These are phyloP conservation scores for Parus major DNA, from an alignment of 2,113 vertebrate genomes.

Conservation along the genomic window DNA sequence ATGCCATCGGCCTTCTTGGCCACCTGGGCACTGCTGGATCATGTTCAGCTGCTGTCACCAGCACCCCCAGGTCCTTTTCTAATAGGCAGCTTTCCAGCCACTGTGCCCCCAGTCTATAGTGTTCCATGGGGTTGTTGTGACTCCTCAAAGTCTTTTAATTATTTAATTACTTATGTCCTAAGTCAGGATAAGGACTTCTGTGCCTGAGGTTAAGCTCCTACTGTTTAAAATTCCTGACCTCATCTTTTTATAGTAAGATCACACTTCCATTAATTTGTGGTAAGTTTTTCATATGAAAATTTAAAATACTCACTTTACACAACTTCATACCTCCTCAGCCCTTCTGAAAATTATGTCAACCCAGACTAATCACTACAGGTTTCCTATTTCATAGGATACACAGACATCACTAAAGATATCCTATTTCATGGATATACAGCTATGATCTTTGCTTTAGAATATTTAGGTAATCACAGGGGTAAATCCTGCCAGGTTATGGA, in stretches of 20 bases:
- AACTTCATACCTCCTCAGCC: not conserved
- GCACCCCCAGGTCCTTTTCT: not conserved
- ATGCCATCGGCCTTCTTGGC: not conserved
- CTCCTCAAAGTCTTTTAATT: not conserved
- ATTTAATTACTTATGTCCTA: not conserved
- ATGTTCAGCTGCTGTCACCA: accelerated
- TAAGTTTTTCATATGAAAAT: not conserved
- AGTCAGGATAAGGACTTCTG: not conserved
- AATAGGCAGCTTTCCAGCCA: not conserved
- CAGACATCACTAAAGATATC: not conserved
- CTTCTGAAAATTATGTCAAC: not conserved
- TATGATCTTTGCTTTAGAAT: not conserved
- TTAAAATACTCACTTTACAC: not conserved
- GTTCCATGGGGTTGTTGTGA: not conserved
- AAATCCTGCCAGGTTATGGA: not conserved
- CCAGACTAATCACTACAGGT: not conserved
- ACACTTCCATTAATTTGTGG: not conserved
- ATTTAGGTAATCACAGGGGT: not conserved
- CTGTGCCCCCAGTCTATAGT: not conserved
- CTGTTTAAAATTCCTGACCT: not conserved
- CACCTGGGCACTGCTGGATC: not conserved
- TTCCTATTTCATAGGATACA: not conserved
- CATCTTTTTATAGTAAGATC: not conserved
- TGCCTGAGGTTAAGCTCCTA: not conserved
- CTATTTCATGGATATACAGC: not conserved